Conservation (phyloP, 30 jellyfish, hydroid and myxozoan species). For the Calvadosia cruxmelitensis region DNA sequence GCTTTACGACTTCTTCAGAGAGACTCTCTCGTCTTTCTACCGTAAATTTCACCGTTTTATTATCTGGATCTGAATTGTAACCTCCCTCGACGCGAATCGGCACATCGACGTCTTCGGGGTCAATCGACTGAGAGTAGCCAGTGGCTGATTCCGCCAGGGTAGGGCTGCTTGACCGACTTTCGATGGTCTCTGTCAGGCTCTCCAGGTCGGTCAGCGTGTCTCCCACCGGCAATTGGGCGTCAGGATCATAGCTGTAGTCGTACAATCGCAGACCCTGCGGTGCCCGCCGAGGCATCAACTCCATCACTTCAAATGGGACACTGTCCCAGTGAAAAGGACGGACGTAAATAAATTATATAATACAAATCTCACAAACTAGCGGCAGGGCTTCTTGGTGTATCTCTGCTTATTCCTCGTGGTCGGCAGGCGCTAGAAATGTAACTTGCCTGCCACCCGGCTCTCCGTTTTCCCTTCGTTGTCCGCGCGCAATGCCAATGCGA, state of each 20-base stretch:
- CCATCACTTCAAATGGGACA: neutral
- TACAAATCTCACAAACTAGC: neutral
- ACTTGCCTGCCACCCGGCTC: too few relatives aligned
- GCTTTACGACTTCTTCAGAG: slow-evolving; percentile 22
- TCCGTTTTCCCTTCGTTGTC: too few relatives aligned
- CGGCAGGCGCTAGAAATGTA: too few relatives aligned
- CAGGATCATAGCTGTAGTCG: neutral
- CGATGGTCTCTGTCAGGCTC: neutral
- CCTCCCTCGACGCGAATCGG: neutral
- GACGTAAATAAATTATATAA: neutral
- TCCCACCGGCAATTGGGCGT: neutral
- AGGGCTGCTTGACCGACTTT: neutral
- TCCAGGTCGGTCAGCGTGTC: neutral
- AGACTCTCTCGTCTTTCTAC: slow-evolving; percentile 43
- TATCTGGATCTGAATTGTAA: neutral
- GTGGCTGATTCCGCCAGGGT: neutral
- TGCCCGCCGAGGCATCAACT: neutral
- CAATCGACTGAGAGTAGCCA: neutral
- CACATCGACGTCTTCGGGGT: neutral
- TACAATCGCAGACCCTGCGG: neutral
- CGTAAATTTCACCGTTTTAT: slow-evolving; percentile 12
- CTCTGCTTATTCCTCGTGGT: too few relatives aligned
- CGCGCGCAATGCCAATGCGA: too few relatives aligned
- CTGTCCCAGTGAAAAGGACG: too few relatives aligned
- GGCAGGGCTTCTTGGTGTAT: too few relatives aligned